These are phyloP conservation scores for Plectrocnemia conspersa DNA, from an alignment of 1,140 invertebrate species.

Conservation along the genomic window DNA sequence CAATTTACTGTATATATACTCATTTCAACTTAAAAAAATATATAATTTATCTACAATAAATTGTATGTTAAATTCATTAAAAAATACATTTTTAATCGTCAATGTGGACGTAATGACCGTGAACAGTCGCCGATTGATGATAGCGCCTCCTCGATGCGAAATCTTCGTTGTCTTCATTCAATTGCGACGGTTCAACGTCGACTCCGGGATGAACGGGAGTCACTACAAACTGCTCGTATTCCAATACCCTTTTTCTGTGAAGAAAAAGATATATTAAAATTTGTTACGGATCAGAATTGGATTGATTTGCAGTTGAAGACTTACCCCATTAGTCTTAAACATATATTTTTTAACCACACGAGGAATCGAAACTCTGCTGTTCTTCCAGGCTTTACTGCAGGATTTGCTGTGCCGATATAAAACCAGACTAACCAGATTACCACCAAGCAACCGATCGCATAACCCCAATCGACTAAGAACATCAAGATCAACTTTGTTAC, in stretches of 20 bases:
- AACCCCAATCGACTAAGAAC: conserved; percentile 89
- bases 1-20: neutral
- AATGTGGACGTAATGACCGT: conserved; percentile 66
- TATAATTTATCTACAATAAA: neutral
- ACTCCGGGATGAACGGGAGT: conserved; percentile 80
- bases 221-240: conserved; percentile 87
- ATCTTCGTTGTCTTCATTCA: conserved; percentile 94
- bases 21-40: neutral
- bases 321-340: conserved; percentile 77
- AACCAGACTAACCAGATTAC: conserved; percentile 83
- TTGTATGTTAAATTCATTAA: too few species aligned
- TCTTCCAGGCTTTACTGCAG: conserved; percentile 86
- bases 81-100: conserved; percentile 43
- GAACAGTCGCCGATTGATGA: conserved; percentile 83
- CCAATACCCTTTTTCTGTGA: conserved; percentile 63
- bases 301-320: too few species aligned
- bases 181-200: conserved; percentile 73
- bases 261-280: conserved; percentile 7
- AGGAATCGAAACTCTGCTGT: conserved; percentile 85
- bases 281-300: conserved; percentile 10
- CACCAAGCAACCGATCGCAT: conserved; percentile 76
- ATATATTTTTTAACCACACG: conserved; percentile 71
- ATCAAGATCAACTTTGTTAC: conserved; percentile 84
- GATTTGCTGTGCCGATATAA: conserved; percentile 90
- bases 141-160: conserved; percentile 86